Evolutionary conservation across 2,888 invertebrate species (phyloP).

Genomic region (Trichogramma evanescens): DNA sequence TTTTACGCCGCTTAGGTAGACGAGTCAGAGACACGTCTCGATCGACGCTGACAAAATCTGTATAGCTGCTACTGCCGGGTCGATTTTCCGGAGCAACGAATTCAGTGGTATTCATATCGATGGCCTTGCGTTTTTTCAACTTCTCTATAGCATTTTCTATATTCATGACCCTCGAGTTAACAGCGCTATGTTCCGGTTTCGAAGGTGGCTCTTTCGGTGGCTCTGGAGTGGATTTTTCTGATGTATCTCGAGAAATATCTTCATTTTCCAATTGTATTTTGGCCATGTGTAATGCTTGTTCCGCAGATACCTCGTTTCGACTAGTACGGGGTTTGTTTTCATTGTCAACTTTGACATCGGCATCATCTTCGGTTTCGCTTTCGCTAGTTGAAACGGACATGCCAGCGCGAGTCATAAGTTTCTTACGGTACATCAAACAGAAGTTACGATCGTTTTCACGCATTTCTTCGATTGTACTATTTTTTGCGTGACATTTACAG

Average conservation of each 20-base stretch:
- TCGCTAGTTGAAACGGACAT: conserved; percentile 26
- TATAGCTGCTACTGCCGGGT: conserved; percentile 16
- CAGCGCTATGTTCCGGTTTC: conserved; percentile 2
- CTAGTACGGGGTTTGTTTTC: too few relatives aligned
- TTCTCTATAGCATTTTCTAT: conserved; percentile 43
- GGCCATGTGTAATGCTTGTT: too few relatives aligned
- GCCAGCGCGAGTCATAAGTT: too few relatives aligned
- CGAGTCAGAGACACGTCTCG: conserved; percentile 57
- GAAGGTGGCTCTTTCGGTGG: conserved; percentile 15
- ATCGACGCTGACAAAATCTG: conserved; percentile 48
- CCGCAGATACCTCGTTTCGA: too few relatives aligned
- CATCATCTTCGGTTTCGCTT: conserved; percentile 49
- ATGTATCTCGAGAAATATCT: neutral
- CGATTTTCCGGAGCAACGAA: conserved; percentile 7
- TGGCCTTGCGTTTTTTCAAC: conserved; percentile 41
- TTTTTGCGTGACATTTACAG: conserved; percentile 64
- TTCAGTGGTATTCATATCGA: conserved; percentile 31
- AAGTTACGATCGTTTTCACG: conserved; percentile 41
- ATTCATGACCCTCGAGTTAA: conserved; percentile 28
- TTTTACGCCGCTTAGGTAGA: conserved; percentile 46
- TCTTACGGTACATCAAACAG: too few relatives aligned
- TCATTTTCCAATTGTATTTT: too few relatives aligned
- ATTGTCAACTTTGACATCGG: conserved; percentile 25
- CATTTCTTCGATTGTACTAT: conserved; percentile 46
- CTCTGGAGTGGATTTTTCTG: conserved; percentile 26